Conservation (phyloP, 2,113 vertebrate genomes). For the Arvicanthis niloticus region DNA sequence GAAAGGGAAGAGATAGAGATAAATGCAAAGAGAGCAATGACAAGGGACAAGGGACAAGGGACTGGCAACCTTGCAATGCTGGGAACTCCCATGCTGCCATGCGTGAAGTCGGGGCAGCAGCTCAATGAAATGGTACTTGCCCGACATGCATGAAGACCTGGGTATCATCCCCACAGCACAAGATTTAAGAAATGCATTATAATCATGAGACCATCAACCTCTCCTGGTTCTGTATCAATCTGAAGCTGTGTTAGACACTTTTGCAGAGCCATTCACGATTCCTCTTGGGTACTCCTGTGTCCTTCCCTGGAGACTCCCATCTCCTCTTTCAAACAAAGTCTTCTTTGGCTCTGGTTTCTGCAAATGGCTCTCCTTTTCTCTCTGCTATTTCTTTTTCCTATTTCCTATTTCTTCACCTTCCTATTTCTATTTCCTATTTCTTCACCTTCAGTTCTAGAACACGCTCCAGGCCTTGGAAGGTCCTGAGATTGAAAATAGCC, state of each 20-base stretch:
- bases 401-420: no score
- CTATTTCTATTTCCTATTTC: slow-evolving; percentile 63
- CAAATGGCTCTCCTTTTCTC: neutral
- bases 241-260: slow-evolving; percentile 20
- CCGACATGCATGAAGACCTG: neutral
- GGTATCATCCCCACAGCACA: neutral
- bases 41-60: no score
- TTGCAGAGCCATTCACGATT: neutral
- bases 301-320: slow-evolving; percentile 34
- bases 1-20: no score
- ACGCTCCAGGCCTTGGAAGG: neutral
- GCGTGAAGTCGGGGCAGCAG: neutral
- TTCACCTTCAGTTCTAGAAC: slow-evolving; percentile 40
- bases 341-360: neutral
- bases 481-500: neutral
- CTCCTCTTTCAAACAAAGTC: neutral
- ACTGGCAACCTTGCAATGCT: rapidly evolving
- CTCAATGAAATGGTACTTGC: neutral
- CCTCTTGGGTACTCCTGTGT: slow-evolving; percentile 24
- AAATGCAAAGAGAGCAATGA: neutral
- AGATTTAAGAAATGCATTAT: neutral
- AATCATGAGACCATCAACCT: rapidly evolving
- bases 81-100: no score
- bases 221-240: neutral
- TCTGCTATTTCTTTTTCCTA: slow-evolving; percentile 56